Base-by-base conservation (phyloP, 1,140 invertebrate species). In the Drosophila orena region DNA sequence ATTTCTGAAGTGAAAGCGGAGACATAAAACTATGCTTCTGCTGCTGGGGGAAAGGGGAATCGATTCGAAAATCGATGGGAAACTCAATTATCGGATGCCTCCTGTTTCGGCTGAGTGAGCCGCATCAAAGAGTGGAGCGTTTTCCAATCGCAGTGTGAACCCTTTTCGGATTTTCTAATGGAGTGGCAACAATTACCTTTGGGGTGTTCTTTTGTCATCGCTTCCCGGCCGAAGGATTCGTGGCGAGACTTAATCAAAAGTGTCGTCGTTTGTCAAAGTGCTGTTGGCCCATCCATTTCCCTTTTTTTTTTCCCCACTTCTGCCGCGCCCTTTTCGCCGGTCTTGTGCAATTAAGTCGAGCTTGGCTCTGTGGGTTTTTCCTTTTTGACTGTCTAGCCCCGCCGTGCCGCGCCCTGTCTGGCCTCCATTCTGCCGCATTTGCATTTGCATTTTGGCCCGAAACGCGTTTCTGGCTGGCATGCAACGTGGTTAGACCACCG, bases 221-320 rank as follows among this genome's bases (percentile, higher is more conserved):
- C 40, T 53, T 40, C 58, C 65, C 17, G 54, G 38, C 38, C 58
- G 12, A 75, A 44, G 43, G 40, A 70, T 76, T 46, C 83, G 79
- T 88, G 83, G 66, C 49, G 73, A 86, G 88, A 86, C 83, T 86
- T 83, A 86, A 86, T 86, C 83, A 86, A 86, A 86, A 88, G 70
- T 86, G 83, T 86, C 83, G 79, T 55, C 65, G 56, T 86, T 83
- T 72, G 79, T 85, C 81, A 85, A 69, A 59, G 80, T 17, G 38
- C 17, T 47, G 56, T 38, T 38, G 37, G 22, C 56, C 44, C 52
- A 46, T 47, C 46, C 27, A 30, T 37, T 38, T 34, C 10, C 42
- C 30, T 37, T 5, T 11, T 44, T 44, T 4, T 5, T 11, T 44
- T 44, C 1, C 24, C 24, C 40, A 27, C 24, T 27, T 56, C 6